Percentiles rank a stretch among this genome's conserved stretches.
phyloP scores from a whole-genome alignment of 2,888 invertebrate genomes.

The Hedya salicella region DNA sequence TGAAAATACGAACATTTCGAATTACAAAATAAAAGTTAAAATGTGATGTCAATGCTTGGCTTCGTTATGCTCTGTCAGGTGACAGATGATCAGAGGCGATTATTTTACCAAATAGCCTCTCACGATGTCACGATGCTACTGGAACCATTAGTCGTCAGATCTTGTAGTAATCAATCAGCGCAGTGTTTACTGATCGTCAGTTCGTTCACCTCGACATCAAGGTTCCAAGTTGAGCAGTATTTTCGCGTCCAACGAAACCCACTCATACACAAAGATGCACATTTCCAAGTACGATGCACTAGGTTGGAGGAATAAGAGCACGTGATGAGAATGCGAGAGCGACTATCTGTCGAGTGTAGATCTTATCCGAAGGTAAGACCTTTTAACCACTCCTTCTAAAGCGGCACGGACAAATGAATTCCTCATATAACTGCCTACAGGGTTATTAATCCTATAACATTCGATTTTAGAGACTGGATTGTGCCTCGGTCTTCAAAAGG shows the following conservation, averaged over 20 bases:
- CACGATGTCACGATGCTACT: conserved; percentile 49
- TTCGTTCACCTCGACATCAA: conserved; percentile 76
- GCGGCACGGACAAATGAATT: conserved; percentile 71
- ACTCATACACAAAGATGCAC: conserved; percentile 74
- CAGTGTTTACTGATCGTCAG: conserved; percentile 67
- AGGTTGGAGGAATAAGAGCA: conserved; percentile 76
- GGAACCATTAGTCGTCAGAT: conserved; percentile 58
- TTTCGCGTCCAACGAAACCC: conserved; percentile 68
- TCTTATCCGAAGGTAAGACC: conserved; percentile 69
- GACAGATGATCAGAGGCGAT: conserved; percentile 56
- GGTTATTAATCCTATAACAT: not conserved
- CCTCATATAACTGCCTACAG: conserved; percentile 52
- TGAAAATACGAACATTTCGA: not conserved
- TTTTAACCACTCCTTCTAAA: conserved; percentile 66
- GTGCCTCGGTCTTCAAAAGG: not conserved
- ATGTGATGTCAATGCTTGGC: conserved; percentile 31
- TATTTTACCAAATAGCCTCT: conserved; percentile 56
- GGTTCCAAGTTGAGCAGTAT: conserved; percentile 68
- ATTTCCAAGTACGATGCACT: conserved; percentile 79
- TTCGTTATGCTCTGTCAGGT: conserved; percentile 49
- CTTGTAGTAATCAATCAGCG: conserved; percentile 68
- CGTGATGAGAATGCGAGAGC: conserved; percentile 77
- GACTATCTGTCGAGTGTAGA: conserved; percentile 67
- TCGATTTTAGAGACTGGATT: conserved; percentile 50
- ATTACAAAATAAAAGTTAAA: conserved; percentile 46